A percentile compares a stretch with the other conserved stretches of the same genome.
Conservation (phyloP, 2,797 vertebrate species). For the Ctenosaura bakeri region DNA sequence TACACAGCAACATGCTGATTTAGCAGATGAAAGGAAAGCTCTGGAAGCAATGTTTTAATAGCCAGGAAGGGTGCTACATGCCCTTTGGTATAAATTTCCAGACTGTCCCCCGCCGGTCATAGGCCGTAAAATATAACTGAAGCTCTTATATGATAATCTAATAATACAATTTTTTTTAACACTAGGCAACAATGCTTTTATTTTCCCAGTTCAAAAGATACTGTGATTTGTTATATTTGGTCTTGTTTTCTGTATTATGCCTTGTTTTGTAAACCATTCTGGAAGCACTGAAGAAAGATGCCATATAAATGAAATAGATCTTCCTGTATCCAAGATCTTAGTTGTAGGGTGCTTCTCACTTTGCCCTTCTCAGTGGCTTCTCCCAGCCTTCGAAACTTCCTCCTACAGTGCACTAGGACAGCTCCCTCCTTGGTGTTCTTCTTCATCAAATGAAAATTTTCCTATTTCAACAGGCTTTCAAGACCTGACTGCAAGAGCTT, state of each 20-base stretch:
- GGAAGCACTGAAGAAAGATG: neutral
- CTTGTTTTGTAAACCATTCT: neutral
- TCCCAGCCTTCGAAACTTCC: no score
- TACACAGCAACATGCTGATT: neutral
- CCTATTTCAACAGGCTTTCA: no score
- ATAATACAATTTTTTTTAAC: neutral
- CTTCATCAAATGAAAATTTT: no score
- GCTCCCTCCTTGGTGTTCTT: no score
- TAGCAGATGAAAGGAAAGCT: neutral
- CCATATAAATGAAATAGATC: neutral
- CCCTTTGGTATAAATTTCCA: neutral
- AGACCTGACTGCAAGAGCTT: no score
- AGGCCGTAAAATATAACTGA: neutral
- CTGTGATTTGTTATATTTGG: neutral
- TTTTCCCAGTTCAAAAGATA: neutral
- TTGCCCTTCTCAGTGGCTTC: no score
- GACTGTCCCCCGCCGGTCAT: neutral
- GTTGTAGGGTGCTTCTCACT: no score
- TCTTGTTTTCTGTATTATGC: neutral
- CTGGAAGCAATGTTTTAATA: conserved; percentile 1
- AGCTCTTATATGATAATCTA: neutral
- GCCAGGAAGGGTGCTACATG: neutral
- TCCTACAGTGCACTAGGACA: no score
- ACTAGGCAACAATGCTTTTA: neutral
- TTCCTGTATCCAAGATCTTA: no score